Evolutionary conservation across 2,888 invertebrate species (phyloP).

Genomic region (Metellina segmentata): DNA sequence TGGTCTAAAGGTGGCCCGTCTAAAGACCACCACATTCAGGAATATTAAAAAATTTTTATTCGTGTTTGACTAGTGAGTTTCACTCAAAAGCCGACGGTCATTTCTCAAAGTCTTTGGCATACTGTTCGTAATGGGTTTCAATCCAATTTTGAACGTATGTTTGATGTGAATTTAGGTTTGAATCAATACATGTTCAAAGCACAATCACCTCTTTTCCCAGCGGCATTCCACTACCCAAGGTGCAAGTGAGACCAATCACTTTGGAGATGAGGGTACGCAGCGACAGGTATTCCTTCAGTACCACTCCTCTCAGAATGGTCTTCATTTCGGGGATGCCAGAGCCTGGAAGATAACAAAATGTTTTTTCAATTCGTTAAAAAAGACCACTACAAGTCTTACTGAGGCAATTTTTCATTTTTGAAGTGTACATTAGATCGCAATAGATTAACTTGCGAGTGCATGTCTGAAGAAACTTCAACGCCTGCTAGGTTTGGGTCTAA

Average conservation of each 20-base stretch:
- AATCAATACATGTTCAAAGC: too few species aligned
- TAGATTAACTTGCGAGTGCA: neutral
- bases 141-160: too few species aligned
- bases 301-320: conserved; percentile 95
- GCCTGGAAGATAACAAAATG: conserved; percentile 84
- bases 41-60: too few species aligned
- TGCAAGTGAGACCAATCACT: conserved; percentile 95
- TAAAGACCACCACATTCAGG: too few species aligned
- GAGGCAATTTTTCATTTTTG: neutral
- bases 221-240: conserved; percentile 96
- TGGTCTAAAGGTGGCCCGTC: too few species aligned
- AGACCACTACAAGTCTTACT: neutral
- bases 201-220: conserved; percentile 95
- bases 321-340: conserved; percentile 99
- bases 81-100: too few species aligned
- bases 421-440: neutral
- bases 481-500: neutral
- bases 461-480: too few species aligned
- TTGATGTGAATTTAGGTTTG: neutral
- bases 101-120: too few species aligned
- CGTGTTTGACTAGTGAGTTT: too few species aligned
- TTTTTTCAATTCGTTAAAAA: neutral
- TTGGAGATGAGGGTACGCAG: conserved; percentile 96
- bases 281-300: conserved; percentile 97
- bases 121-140: too few species aligned